Evolutionary conservation across 2,113 vertebrate genomes (phyloP).

Genomic region (Antechinus flavipes): DNA sequence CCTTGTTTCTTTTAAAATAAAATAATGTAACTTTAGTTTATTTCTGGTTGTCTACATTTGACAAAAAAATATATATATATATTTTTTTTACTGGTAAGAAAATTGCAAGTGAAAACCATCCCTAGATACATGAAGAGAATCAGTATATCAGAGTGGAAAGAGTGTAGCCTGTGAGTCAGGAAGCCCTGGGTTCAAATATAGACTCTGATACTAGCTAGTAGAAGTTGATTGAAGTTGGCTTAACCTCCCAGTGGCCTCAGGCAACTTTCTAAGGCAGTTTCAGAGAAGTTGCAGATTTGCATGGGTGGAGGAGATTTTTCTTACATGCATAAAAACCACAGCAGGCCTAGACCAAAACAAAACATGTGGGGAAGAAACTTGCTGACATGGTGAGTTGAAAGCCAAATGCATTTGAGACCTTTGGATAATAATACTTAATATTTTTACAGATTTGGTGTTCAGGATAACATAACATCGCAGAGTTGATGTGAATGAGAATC

Average conservation of each 20-base stretch:
- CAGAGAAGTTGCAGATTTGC: background rate
- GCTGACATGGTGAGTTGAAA: background rate
- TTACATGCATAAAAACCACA: constrained; percentile 1
- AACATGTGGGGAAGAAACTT: background rate
- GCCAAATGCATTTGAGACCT: background rate
- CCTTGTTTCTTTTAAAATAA: background rate
- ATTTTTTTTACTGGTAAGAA: background rate
- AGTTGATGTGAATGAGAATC: background rate
- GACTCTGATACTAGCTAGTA: background rate
- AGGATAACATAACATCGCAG: background rate
- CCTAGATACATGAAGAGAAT: background rate
- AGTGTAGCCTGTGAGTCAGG: background rate
- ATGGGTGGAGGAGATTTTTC: constrained; percentile 1
- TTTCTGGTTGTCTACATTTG: background rate
- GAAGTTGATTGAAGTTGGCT: background rate
- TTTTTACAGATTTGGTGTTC: background rate
- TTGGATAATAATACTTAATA: background rate
- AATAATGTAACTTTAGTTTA: background rate
- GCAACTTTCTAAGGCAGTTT: background rate
- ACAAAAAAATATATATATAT: too few species aligned
- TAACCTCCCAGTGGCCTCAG: background rate
- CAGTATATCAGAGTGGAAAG: background rate
- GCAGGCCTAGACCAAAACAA: constrained; percentile 1
- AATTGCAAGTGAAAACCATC: background rate
- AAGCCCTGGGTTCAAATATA: background rate